These are phyloP conservation scores for Ammodytes marinus DNA, from an alignment of 2,113 vertebrate genomes.

Conservation along the genomic window DNA sequence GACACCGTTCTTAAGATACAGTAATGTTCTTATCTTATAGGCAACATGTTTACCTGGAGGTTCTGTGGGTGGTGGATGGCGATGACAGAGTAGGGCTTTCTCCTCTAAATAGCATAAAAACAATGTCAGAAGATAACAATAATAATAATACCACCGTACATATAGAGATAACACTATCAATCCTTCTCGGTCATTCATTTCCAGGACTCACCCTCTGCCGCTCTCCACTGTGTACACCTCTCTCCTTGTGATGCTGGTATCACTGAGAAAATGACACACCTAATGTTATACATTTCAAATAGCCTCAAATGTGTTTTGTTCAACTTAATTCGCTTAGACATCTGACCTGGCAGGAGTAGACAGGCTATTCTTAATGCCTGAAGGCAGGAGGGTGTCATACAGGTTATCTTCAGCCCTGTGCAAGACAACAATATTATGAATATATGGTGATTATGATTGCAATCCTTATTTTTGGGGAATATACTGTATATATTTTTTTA, in stretches of 20 bases:
- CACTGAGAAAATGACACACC: slow-evolving; percentile 6
- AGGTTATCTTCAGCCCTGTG: slow-evolving; percentile 74
- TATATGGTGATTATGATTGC: background rate
- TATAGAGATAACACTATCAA: background rate
- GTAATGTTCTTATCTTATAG: background rate
- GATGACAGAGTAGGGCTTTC: slow-evolving; percentile 45
- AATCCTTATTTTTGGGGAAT: background rate
- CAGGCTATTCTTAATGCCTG: slow-evolving; percentile 35
- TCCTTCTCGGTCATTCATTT: background rate
- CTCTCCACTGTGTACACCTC: slow-evolving; percentile 48
- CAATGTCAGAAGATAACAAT: background rate
- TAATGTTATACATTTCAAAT: background rate
- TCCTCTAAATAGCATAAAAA: slow-evolving; percentile 39
- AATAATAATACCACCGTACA: background rate
- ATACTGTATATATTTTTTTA: background rate
- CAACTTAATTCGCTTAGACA: background rate
- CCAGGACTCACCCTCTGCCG: slow-evolving; percentile 59
- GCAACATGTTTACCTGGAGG: slow-evolving; percentile 66
- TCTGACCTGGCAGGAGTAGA: slow-evolving; percentile 60
- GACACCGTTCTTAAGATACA: background rate
- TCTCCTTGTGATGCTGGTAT: slow-evolving; percentile 47
- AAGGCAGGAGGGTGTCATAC: slow-evolving; percentile 73
- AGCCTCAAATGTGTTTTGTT: background rate
- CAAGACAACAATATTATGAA: background rate
- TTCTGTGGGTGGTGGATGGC: slow-evolving; percentile 27